Base-by-base conservation (phyloP, 2,888 invertebrate genomes). In the Subacronicta megacephala region DNA sequence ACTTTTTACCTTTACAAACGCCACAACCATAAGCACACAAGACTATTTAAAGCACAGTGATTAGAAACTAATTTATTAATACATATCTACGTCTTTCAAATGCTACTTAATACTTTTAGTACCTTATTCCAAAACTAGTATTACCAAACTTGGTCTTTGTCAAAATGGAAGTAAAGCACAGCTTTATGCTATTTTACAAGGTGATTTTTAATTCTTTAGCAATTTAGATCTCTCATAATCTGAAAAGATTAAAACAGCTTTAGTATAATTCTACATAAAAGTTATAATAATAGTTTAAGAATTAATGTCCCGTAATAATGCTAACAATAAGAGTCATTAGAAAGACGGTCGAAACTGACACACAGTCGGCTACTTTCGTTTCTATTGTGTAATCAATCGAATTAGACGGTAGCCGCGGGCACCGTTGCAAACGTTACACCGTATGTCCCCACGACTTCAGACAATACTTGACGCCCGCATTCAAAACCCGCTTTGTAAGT, bases 391-490 rank as follows among this genome's bases (percentile, higher is more conserved):
- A 73, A 72, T 73, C 58, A 44, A 61, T 62, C 13, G 57, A 42
- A 71, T 65, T 51, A 54, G 55, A 50, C 51, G 50, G 36, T 47
- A 12, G 56, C 58, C 53, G 33, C 51, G 49, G 45, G 59, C 38
- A 45, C 13, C 38, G 26, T 67, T 66, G 49, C 58, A 64, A 55
- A 69, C 56, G 40, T 42, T 50, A 45, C 37, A 37, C 40, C 41
- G 37, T 51, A 36, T 57, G 61, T 57, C 73, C 54, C 53, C 47
- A 60, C 59, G 41, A 52, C 33, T 29, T 38, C 52, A 56, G 38
- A 65, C 55, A 62, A 67, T 69, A 43, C 50, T 49, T 49, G 31
- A 40, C 44, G 60, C 80, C 80, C 83, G 83, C 81, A 82, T 83
- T 70, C 46, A 51, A 68, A 75, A 74, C 65, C 62, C 57, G 63